phyloP scores from a whole-genome alignment of 2,797 vertebrate species.

The Bradypus variegatus region DNA sequence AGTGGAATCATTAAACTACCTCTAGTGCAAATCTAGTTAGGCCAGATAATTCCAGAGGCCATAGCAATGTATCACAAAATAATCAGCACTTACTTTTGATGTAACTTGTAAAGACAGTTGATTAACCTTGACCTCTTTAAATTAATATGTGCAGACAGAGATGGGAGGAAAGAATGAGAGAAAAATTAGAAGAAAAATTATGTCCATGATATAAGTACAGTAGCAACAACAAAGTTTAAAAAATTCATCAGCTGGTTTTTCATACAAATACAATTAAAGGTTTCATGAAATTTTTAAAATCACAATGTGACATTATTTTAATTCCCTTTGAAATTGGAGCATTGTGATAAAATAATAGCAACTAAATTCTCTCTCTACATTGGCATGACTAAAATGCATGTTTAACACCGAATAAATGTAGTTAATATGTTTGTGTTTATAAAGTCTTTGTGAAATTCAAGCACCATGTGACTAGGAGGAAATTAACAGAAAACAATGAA shows the following conservation, averaged over 20 bases:
- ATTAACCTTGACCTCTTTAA: background rate
- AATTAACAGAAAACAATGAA: background rate
- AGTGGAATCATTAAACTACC: background rate
- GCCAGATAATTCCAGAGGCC: background rate
- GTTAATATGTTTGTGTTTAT: constrained; percentile 1
- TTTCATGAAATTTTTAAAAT: background rate
- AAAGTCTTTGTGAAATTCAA: background rate
- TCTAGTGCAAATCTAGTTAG: background rate
- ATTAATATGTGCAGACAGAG: accelerated
- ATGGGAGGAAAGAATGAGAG: too few species aligned
- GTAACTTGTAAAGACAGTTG: background rate
- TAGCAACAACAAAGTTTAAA: background rate
- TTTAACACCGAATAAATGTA: background rate
- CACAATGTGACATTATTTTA: constrained; percentile 7
- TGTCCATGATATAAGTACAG: accelerated
- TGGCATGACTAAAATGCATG: background rate
- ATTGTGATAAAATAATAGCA: constrained; percentile 47
- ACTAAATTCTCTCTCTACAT: constrained; percentile 3
- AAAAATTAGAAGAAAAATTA: background rate
- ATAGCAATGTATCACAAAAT: background rate
- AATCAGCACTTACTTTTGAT: background rate
- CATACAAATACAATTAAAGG: background rate
- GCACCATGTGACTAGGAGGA: background rate
- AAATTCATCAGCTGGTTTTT: background rate
- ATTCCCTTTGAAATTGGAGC: constrained; percentile 43